Conservation (phyloP, 1,140 invertebrate species). For the Trichogramma pretiosum region DNA sequence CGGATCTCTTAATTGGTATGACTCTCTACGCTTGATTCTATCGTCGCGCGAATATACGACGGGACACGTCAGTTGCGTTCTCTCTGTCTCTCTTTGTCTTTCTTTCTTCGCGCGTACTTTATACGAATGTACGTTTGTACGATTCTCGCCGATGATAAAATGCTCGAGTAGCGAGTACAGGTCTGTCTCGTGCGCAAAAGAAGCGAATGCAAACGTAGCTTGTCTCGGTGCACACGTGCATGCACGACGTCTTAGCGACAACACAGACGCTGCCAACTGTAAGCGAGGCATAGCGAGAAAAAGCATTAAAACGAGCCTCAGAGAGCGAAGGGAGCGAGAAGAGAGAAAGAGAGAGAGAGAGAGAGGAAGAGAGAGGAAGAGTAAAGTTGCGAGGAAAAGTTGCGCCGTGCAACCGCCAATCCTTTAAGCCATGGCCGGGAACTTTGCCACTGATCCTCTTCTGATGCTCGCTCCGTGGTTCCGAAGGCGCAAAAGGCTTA, state of each 20-base stretch:
- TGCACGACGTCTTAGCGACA: not conserved
- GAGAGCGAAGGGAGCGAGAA: not conserved
- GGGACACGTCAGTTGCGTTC: constrained; percentile 17
- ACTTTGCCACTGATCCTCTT: constrained; percentile 45
- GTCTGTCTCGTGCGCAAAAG: no score
- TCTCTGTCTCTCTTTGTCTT: no score
- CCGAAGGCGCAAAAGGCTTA: no score
- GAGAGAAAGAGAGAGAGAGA: not conserved
- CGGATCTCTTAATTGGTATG: constrained; percentile 27
- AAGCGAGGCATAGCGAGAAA: not conserved
- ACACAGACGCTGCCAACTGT: not conserved
- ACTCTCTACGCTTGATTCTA: constrained; percentile 23
- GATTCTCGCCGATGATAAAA: constrained; percentile 15
- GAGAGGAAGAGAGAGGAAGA: not conserved
- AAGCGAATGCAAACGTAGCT: not conserved
- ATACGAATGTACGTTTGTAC: no score
- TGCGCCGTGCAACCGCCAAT: constrained; percentile 41
- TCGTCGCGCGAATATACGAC: constrained; percentile 25
- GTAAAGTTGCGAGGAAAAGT: constrained; percentile 2
- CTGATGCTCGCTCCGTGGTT: not conserved
- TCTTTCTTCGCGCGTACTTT: not conserved
- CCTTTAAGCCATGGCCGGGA: constrained; percentile 45
- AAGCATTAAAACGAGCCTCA: not conserved
- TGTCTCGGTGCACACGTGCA: not conserved
- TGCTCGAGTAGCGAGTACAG: no score